These are phyloP conservation scores for Siniperca undulata DNA, from an alignment of 2,797 vertebrate species.

Conservation along the genomic window DNA sequence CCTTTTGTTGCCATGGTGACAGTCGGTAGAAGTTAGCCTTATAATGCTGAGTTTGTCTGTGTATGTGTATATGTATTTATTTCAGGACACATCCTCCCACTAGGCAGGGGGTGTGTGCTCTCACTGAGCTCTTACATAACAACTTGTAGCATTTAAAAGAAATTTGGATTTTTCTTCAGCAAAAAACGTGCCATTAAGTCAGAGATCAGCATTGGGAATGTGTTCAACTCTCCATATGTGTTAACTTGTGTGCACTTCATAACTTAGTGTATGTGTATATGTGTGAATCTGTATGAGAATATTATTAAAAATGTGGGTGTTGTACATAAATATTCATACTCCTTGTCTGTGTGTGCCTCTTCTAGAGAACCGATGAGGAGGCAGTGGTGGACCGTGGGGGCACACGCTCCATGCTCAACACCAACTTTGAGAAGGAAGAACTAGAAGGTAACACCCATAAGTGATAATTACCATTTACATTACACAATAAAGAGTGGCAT, in stretches of 20 bases:
- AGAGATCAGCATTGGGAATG: neutral
- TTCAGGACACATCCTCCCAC: slow-evolving; percentile 44
- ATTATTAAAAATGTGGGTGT: neutral
- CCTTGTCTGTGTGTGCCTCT: slow-evolving; percentile 35
- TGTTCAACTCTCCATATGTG: neutral
- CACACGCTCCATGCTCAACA: slow-evolving; percentile 98
- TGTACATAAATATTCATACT: neutral
- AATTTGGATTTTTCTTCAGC: slow-evolving; percentile 30
- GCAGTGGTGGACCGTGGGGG: slow-evolving; percentile 97
- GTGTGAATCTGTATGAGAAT: neutral
- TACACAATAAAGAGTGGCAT: neutral
- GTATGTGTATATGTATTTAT: slow-evolving; percentile 46
- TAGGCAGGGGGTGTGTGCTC: neutral
- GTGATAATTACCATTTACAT: neutral
- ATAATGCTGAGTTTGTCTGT: slow-evolving; percentile 49
- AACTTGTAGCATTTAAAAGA: slow-evolving; percentile 46
- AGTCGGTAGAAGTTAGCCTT: slow-evolving; percentile 60
- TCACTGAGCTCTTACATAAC: slow-evolving; percentile 48
- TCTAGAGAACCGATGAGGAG: slow-evolving; percentile 97
- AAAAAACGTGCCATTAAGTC: neutral
- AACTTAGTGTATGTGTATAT: neutral
- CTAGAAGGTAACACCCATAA: slow-evolving; percentile 91
- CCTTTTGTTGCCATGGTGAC: slow-evolving; percentile 78
- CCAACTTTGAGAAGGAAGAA: slow-evolving; percentile 99
- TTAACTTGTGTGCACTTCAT: neutral